A percentile compares a stretch with the other conserved stretches of the same genome.
Evolutionary conservation across 2,113 vertebrate species (phyloP).

Genomic region (Scortum barcoo): DNA sequence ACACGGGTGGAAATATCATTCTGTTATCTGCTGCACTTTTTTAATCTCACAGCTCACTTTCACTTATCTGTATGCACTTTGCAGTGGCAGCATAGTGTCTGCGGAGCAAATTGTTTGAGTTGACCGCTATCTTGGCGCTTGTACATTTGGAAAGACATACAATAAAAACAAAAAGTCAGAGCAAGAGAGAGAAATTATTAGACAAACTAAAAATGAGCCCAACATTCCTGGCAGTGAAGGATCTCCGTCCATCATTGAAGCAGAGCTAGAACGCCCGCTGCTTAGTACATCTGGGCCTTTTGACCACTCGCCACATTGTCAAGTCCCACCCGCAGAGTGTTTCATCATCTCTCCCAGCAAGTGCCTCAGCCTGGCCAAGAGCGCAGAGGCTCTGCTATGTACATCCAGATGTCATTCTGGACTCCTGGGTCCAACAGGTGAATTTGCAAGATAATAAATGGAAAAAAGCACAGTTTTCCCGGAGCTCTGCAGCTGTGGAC

Average conservation of each 20-base stretch:
- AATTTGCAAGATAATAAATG: slow-evolving; percentile 52
- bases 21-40: neutral
- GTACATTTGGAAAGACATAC: neutral
- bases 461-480: slow-evolving; percentile 24
- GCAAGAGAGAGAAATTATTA: slow-evolving; percentile 42
- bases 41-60: slow-evolving; percentile 3
- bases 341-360: slow-evolving; percentile 80
- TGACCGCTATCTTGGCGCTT: slow-evolving; percentile 10
- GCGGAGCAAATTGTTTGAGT: slow-evolving; percentile 11
- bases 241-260: slow-evolving; percentile 70
- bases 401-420: slow-evolving; percentile 76
- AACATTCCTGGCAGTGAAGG: slow-evolving; percentile 74
- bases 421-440: slow-evolving; percentile 77
- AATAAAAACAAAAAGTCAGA: slow-evolving; percentile 7
- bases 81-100: neutral
- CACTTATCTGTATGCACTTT: neutral
- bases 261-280: slow-evolving; percentile 66
- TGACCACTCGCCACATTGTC: slow-evolving; percentile 79
- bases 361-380: slow-evolving; percentile 64
- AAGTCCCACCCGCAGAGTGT: slow-evolving; percentile 76
- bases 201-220: slow-evolving; percentile 56
- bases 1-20: slow-evolving; percentile 22
- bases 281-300: slow-evolving; percentile 78
- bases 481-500: slow-evolving; percentile 22
- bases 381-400: slow-evolving; percentile 62